Percentiles rank a stretch among this genome's conserved stretches.
These are phyloP conservation scores for Poecilia gillii DNA, from an alignment of 2,797 vertebrate genomes.

Conservation along the genomic window DNA sequence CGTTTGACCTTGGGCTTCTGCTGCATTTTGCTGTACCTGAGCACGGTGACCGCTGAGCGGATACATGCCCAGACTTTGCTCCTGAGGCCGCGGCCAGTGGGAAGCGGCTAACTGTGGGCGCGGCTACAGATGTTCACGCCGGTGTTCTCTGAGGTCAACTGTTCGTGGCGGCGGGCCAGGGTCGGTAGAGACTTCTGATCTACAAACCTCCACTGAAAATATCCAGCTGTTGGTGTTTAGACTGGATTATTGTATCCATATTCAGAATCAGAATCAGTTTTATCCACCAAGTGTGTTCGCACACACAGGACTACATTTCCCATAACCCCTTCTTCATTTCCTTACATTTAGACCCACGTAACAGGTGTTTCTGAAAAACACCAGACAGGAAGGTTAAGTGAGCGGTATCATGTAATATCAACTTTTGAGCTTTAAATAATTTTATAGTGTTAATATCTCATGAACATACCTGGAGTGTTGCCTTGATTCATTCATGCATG, in stretches of 20 bases:
- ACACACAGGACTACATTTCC: background rate
- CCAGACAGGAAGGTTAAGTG: background rate
- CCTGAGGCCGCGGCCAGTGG: conserved; percentile 30
- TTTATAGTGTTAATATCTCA: no score
- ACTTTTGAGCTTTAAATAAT: background rate
- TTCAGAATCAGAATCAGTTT: background rate
- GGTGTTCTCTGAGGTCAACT: background rate
- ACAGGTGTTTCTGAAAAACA: background rate
- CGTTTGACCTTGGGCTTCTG: conserved; percentile 58
- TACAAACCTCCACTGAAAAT: background rate
- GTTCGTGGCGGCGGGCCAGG: background rate
- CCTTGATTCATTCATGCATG: no score
- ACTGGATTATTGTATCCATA: background rate
- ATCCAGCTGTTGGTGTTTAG: background rate
- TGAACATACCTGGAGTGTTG: no score
- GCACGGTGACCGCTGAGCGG: conserved; percentile 15
- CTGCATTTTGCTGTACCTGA: conserved; percentile 47
- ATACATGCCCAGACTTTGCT: conserved; percentile 22
- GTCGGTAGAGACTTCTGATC: background rate
- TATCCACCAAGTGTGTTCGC: background rate
- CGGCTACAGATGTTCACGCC: conserved; percentile 14
- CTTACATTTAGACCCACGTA: background rate
- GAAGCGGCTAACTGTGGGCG: conserved; percentile 8
- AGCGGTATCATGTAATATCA: background rate
- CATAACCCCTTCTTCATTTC: background rate